Conservation (phyloP, 2,113 vertebrate species). For the Xiphophorus maculatus region DNA sequence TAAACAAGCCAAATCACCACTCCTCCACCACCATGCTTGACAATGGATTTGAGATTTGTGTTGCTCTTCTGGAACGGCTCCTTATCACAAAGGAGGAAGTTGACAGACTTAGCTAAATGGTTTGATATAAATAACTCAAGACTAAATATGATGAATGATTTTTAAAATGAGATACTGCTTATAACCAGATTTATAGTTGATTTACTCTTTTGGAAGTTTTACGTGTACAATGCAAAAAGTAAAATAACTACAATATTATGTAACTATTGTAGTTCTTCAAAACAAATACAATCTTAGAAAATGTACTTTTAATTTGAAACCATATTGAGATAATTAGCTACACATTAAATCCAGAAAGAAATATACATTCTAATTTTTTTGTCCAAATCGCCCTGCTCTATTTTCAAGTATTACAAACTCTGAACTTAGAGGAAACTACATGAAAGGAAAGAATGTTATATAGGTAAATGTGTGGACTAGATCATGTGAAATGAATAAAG, state of each 20-base stretch:
- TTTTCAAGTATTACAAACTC: too few species aligned
- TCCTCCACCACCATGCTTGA: not conserved
- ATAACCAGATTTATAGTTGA: not conserved
- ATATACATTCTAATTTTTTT: too few species aligned
- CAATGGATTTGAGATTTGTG: not conserved
- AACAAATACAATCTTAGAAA: not conserved
- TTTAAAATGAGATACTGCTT: too few species aligned
- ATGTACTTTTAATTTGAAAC: not conserved
- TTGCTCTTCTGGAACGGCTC: not conserved
- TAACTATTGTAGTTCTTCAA: not conserved
- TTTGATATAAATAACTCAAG: not conserved
- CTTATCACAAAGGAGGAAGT: not conserved
- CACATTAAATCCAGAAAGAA: too few species aligned
- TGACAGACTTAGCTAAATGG: not conserved
- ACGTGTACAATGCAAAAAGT: not conserved
- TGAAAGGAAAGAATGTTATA: too few species aligned
- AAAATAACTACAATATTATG: not conserved
- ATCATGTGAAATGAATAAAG: too few species aligned
- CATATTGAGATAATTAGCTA: not conserved
- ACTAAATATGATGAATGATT: not conserved
- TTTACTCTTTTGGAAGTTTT: not conserved
- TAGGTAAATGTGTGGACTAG: too few species aligned
- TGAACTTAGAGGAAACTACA: too few species aligned
- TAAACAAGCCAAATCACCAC: not conserved
- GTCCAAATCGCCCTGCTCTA: too few species aligned